Percentiles rank a stretch among this genome's conserved stretches.
Evolutionary conservation across 1,140 invertebrate genomes (phyloP).

Genomic region (Listronotus bonariensis): DNA sequence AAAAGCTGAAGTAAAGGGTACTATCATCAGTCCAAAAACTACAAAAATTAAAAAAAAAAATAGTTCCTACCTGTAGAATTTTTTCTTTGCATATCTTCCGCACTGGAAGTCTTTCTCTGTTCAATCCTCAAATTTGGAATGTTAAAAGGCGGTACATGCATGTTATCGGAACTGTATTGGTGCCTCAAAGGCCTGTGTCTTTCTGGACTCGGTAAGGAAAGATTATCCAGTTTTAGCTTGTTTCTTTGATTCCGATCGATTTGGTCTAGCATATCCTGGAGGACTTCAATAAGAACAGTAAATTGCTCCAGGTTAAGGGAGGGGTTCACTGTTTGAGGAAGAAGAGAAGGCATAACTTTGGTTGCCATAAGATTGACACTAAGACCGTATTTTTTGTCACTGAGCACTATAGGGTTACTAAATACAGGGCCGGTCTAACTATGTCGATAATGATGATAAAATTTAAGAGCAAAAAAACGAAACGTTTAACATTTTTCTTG

Average conservation of each 20-base stretch:
- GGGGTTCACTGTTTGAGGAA: constrained; percentile 92
- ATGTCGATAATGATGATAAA: no score
- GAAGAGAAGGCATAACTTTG: constrained; percentile 87
- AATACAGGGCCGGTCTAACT: no score
- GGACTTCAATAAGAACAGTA: constrained; percentile 79
- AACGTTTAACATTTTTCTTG: no score
- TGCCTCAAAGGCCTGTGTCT: constrained; percentile 76
- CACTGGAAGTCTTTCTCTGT: constrained; percentile 83
- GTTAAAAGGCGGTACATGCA: constrained; percentile 81
- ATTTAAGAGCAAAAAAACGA: no score
- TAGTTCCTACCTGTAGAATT: constrained; percentile 70
- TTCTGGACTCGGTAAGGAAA: constrained; percentile 75
- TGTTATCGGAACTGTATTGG: constrained; percentile 84
- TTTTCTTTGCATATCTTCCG: constrained; percentile 85
- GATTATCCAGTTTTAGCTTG: constrained; percentile 80
- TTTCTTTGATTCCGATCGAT: constrained; percentile 88
- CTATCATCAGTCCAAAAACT: no score
- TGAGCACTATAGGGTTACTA: no score
- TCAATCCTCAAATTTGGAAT: constrained; percentile 84
- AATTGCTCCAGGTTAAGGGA: constrained; percentile 90
- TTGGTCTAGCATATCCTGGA: constrained; percentile 92
- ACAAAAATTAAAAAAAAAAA: no score
- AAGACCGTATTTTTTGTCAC: constrained; percentile 90
- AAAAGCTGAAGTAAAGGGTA: no score
- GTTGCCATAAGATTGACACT: constrained; percentile 92